phyloP scores from a whole-genome alignment of 2,797 vertebrate species.

The Pipistrellus nathusii region DNA sequence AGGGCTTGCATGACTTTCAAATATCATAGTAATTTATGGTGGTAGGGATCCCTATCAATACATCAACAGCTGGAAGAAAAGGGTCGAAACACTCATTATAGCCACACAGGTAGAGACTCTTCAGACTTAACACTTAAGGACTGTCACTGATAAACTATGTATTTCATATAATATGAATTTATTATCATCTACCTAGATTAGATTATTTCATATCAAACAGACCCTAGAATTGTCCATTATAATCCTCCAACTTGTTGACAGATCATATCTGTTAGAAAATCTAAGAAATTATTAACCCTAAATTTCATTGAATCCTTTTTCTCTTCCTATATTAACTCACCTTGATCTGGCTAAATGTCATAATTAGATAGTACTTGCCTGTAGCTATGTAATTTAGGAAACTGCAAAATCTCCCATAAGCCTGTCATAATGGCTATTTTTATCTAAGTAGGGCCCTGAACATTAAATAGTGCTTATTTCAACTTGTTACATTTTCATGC shows the following conservation, averaged over 20 bases:
- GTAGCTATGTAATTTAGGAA: not conserved
- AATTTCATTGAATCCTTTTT: conserved; percentile 23
- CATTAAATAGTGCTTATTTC: conserved; percentile 42
- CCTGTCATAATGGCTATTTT: conserved; percentile 1
- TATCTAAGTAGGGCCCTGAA: conserved; percentile 28
- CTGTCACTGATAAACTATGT: not conserved
- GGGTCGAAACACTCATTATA: not conserved
- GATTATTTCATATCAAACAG: conserved; percentile 47
- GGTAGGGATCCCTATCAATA: not conserved
- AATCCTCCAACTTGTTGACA: not conserved
- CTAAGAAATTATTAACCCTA: conserved; percentile 46
- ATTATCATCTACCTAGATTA: not conserved
- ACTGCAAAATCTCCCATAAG: not conserved
- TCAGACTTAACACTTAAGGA: not conserved
- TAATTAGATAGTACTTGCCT: not conserved
- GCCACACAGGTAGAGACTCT: not conserved
- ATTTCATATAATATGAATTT: not conserved
- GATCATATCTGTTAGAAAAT: conserved; percentile 25
- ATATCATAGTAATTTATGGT: not conserved
- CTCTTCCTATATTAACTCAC: conserved; percentile 7
- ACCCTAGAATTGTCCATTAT: not conserved
- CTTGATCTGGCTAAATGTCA: conserved; percentile 15
- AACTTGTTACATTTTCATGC: not conserved
- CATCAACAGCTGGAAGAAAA: not conserved
- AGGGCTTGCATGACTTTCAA: not conserved